A percentile compares a stretch with the other conserved stretches of the same genome.
Conservation (phyloP, 1,140 invertebrate species). For the Platyscapa corneri region DNA sequence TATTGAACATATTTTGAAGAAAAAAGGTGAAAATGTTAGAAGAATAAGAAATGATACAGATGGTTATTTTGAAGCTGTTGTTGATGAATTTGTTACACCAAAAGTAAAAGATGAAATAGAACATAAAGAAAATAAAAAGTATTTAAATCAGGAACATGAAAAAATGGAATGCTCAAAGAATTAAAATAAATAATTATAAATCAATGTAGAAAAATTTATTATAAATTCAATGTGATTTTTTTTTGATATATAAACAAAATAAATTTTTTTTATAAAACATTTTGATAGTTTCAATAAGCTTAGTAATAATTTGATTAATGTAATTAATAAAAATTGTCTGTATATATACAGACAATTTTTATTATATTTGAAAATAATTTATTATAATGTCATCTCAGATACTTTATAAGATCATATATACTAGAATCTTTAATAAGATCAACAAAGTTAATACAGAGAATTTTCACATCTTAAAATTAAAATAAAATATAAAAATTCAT, state of each 20-base stretch:
- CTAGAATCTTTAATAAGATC: too few species aligned
- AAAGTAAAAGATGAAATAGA: background rate
- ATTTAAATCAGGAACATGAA: slow-evolving; percentile 16
- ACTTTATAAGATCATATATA: too few species aligned
- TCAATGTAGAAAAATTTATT: slow-evolving; percentile 53
- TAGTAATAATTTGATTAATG: background rate
- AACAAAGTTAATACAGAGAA: too few species aligned
- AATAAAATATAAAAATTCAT: background rate
- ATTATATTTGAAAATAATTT: background rate
- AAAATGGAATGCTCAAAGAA: slow-evolving; percentile 22
- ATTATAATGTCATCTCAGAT: background rate
- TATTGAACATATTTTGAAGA: slow-evolving; percentile 87
- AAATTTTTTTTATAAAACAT: slow-evolving; percentile 34
- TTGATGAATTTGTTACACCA: slow-evolving; percentile 47
- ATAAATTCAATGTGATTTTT: slow-evolving; percentile 45
- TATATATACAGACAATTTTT: background rate
- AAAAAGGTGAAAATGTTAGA: slow-evolving; percentile 86
- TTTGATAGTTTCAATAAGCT: slow-evolving; percentile 40
- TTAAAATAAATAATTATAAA: slow-evolving; percentile 20
- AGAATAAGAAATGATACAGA: slow-evolving; percentile 69
- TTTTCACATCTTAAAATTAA: too few species aligned
- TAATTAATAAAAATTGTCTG: background rate
- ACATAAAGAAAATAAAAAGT: slow-evolving; percentile 40
- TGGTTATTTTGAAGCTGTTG: slow-evolving; percentile 63
- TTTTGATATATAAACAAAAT: slow-evolving; percentile 44